Evolutionary conservation across 2,888 invertebrate genomes (phyloP), one percentile per base, ranked within the genome.

Genomic region (Lasiommata megera): DNA sequence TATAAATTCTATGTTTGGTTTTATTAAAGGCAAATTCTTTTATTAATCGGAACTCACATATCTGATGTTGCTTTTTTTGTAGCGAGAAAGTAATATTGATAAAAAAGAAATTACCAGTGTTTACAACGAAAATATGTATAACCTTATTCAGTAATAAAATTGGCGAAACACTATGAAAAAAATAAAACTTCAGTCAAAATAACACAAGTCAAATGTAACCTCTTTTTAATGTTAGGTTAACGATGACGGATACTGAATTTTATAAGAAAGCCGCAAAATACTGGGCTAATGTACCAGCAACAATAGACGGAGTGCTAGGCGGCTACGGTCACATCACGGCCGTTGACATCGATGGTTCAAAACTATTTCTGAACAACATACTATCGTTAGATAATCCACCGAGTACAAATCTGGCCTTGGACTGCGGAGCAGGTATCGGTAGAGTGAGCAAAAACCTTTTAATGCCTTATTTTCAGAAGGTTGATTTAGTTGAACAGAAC

Each of bases 391-490:
- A 94, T 57, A 74, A 75, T 43, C 77, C 84, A 47, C 94, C 94
- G 3, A 93, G 88, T 0, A 93, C 86, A 52, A 82, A 88, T 44
- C 85, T 93, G 61, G 98, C 97, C 1, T 84, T 99, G 7, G 99
- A 99, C 77, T 99, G 99, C 82, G 99, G 99, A 3, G 96, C 99
- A 12, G 99, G 99, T 1, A 99, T 99, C 68, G 99, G 99, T 0
- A 92, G 99, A 69, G 95, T 99, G 38, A 95, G 96, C 1, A 97
- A 97, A 77, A 92, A 96, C 62, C 68, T 99, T 9, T 88, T 99
- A 16, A 88, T 95, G 54, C 94, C 95, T 41, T 83, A 94, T 65
- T 99, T 99, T 82, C 91, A 94, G 9, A 93, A 90, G 59, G 96
- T 98, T 0, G 98, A 99, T 88, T 89, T 99, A 73, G 96, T 98